Percentiles rank a stretch among this genome's conserved stretches.
Evolutionary conservation across 2,113 vertebrate genomes (phyloP).

Genomic region (Cebus imitator): DNA sequence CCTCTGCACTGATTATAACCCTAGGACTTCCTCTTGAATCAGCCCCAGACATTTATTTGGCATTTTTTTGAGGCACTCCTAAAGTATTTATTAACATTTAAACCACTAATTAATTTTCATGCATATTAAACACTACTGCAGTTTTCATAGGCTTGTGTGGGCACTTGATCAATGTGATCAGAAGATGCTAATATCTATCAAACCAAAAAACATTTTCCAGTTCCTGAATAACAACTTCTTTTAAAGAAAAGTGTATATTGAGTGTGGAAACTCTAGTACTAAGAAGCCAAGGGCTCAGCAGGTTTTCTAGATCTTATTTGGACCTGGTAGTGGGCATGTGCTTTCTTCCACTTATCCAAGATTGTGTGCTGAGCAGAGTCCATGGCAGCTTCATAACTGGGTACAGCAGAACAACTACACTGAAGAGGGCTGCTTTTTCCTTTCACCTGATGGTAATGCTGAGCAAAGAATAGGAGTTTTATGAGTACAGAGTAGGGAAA

Average conservation of each 20-base stretch:
- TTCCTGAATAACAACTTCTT: not conserved
- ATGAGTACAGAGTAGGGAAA: not conserved
- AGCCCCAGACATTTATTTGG: not conserved
- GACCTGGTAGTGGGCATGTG: not conserved
- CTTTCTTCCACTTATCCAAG: not conserved
- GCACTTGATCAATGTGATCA: not conserved
- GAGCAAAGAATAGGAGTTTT: not conserved
- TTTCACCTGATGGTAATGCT: not conserved
- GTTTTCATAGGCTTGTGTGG: not conserved
- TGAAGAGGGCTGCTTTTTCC: not conserved
- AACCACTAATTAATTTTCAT: constrained; percentile 36
- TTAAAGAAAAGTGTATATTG: constrained; percentile 1
- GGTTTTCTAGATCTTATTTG: not conserved
- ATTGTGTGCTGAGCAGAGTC: not conserved
- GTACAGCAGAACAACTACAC: not conserved
- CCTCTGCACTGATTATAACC: not conserved
- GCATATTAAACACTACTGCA: not conserved
- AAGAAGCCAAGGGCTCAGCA: not conserved
- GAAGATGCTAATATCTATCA: constrained; percentile 30
- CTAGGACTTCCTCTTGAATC: not conserved
- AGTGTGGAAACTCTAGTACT: not conserved
- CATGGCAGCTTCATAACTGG: not conserved
- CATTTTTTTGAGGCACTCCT: not conserved
- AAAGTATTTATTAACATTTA: constrained; percentile 41
- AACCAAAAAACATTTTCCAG: not conserved